Evolutionary conservation across 2,113 vertebrate genomes (phyloP).

Genomic region (Cyprinodon brontotheroides): DNA sequence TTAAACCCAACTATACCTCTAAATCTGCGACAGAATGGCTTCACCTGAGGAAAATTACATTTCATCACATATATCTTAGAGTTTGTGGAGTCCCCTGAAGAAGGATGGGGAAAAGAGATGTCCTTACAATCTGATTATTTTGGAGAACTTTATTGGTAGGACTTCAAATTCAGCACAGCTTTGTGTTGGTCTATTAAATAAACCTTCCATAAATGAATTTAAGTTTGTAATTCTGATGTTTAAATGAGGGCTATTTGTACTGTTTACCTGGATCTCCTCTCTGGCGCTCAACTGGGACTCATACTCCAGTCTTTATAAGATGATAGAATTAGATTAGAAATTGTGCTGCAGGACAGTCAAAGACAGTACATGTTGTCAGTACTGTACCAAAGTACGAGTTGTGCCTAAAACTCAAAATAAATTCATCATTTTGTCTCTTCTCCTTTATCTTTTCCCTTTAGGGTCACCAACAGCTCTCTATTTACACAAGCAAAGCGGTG

Average conservation of each 20-base stretch:
- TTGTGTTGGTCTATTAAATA: not conserved
- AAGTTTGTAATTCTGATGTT: too few relatives aligned
- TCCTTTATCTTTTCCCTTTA: slow-evolving; percentile 47
- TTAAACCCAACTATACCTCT: too few relatives aligned
- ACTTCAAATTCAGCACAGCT: not conserved
- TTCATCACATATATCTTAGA: too few relatives aligned
- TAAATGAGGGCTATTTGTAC: not conserved
- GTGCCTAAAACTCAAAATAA: not conserved
- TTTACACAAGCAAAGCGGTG: slow-evolving; percentile 53
- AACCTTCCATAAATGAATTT: not conserved
- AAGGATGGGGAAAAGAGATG: not conserved
- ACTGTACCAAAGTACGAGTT: not conserved
- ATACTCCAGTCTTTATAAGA: not conserved
- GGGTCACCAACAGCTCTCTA: slow-evolving; percentile 60
- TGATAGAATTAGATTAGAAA: not conserved
- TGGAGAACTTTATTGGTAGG: not conserved
- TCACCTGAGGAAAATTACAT: too few relatives aligned
- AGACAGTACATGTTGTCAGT: not conserved
- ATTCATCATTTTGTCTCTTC: not conserved
- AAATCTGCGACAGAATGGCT: too few relatives aligned
- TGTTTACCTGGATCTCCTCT: not conserved
- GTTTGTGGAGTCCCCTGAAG: too few relatives aligned
- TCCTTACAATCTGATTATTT: not conserved
- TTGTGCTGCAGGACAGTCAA: not conserved
- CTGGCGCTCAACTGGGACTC: too few relatives aligned